Conservation (phyloP, 2,888 invertebrate genomes). For the Nemapogon koenigi region DNA sequence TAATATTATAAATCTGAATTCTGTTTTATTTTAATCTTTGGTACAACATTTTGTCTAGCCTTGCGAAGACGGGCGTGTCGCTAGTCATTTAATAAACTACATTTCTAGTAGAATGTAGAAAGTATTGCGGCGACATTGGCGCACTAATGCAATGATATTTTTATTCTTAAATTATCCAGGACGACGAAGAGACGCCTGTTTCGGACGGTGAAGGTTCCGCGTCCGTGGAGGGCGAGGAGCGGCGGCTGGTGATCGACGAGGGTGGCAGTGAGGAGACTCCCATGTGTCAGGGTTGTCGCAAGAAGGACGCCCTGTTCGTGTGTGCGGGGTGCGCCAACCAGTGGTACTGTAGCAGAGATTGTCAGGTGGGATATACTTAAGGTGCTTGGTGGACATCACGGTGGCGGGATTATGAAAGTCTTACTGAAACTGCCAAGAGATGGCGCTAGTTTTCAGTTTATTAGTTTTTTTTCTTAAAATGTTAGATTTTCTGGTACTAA, state of each 20-base stretch:
- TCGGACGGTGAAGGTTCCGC: conserved; percentile 49
- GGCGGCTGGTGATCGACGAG: conserved; percentile 42
- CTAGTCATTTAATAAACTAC: too few relatives aligned
- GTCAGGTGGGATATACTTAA: conserved; percentile 73
- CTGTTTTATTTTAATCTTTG: too few relatives aligned
- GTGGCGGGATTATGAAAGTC: background rate
- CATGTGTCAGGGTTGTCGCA: conserved; percentile 85
- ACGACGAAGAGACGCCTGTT: conserved; percentile 67
- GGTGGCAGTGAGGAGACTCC: conserved; percentile 64
- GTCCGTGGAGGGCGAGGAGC: conserved; percentile 29
- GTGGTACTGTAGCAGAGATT: conserved; percentile 94
- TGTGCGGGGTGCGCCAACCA: conserved; percentile 91
- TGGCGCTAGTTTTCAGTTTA: background rate
- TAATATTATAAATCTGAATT: too few relatives aligned
- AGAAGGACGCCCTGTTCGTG: conserved; percentile 82
- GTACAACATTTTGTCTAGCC: too few relatives aligned
- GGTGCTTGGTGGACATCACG: too few relatives aligned
- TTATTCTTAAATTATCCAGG: conserved; percentile 37
- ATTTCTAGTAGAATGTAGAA: too few relatives aligned
- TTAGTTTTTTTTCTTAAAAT: background rate
- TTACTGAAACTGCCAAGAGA: background rate
- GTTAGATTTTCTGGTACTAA: too few relatives aligned
- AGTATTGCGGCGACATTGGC: too few relatives aligned
- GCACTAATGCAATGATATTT: too few relatives aligned
- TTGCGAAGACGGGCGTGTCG: too few relatives aligned